Percentiles rank a stretch among this genome's conserved stretches.
Evolutionary conservation across 2,888 invertebrate genomes (phyloP).

Genomic region (Choreutis nemorana): DNA sequence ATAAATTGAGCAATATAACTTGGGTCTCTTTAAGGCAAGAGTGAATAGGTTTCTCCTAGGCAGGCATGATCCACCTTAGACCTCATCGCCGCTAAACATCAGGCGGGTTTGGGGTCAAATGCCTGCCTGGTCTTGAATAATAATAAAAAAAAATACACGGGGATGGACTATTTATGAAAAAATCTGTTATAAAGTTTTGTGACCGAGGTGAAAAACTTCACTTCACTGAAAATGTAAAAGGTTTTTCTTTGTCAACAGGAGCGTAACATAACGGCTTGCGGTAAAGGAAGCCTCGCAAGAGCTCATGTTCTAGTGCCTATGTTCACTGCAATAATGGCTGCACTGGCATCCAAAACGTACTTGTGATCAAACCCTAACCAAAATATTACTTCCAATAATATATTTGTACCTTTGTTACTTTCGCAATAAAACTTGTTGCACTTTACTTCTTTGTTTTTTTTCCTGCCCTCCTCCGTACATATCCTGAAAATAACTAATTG

Average conservation of each 20-base stretch:
- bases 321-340: constrained; percentile 17
- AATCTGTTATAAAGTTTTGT: no score
- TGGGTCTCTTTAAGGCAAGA: no score
- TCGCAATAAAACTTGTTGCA: constrained; percentile 53
- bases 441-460: constrained; percentile 16
- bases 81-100: no score
- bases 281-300: constrained; percentile 29
- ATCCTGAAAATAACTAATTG: constrained; percentile 1
- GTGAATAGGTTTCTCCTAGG: no score
- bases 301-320: constrained; percentile 20
- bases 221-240: no score
- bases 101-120: no score
- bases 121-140: no score
- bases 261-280: constrained; percentile 44
- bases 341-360: constrained; percentile 16
- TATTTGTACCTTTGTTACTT: constrained; percentile 56
- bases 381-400: constrained; percentile 12
- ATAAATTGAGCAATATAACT: no score
- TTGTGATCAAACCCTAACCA: constrained; percentile 19
- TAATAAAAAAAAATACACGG: no score
- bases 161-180: no score
- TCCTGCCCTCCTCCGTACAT: neutral
- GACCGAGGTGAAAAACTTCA: no score
- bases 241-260: constrained; percentile 27
- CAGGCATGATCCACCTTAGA: no score